Evolutionary conservation across 2,797 vertebrate genomes (phyloP).

Genomic region (Buceros bicornis): DNA sequence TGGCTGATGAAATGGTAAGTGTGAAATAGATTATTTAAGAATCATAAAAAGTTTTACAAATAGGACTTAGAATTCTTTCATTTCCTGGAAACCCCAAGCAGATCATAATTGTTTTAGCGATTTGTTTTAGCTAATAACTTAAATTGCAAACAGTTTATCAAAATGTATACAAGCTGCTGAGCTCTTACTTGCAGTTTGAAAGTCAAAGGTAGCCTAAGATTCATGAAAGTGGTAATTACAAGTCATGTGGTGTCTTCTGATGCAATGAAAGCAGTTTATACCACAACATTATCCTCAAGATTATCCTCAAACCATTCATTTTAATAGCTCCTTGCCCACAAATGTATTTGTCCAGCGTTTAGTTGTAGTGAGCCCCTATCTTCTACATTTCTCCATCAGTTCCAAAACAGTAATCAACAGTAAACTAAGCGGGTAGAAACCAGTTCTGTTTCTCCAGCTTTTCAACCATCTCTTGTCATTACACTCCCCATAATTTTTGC

Average conservation of each 20-base stretch:
- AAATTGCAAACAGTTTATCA: neutral
- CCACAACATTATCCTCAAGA: neutral
- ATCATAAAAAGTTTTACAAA: rapidly evolving
- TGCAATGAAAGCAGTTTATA: neutral
- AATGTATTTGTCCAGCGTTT: neutral
- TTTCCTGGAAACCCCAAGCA: neutral
- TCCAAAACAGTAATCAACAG: neutral
- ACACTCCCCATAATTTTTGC: rapidly evolving
- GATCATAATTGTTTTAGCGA: neutral
- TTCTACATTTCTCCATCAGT: neutral
- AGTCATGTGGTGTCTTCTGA: neutral
- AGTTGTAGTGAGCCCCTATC: neutral
- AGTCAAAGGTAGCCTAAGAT: neutral
- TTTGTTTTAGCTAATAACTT: neutral
- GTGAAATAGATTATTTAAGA: neutral
- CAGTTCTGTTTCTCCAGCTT: neutral
- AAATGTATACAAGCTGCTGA: neutral
- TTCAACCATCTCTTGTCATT: neutral
- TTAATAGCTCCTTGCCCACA: neutral
- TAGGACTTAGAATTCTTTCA: neutral
- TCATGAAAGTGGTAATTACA: neutral
- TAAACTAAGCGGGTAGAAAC: neutral
- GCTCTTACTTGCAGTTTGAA: neutral
- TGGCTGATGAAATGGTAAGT: conserved; percentile 98
- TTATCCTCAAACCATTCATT: neutral